Evolutionary conservation across 2,888 invertebrate genomes (phyloP).

Genomic region (Acrobasis consociella): DNA sequence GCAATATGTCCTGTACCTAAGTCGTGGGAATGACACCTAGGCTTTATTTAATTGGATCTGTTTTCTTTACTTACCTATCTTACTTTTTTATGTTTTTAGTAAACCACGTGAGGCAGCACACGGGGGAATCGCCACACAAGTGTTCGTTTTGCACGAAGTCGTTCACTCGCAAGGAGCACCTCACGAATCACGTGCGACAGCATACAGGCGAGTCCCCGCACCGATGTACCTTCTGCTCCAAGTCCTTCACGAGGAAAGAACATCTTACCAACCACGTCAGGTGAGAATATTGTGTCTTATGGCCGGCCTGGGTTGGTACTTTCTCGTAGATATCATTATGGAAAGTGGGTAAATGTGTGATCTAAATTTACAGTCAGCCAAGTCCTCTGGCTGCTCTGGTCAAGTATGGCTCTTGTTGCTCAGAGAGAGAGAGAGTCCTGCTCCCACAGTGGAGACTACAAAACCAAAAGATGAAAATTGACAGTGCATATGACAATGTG

Average conservation of each 20-base stretch:
- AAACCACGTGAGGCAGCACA: slow-evolving; percentile 88
- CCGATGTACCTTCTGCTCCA: slow-evolving; percentile 91
- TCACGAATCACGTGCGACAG: slow-evolving; percentile 93
- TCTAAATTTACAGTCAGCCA: too few relatives aligned
- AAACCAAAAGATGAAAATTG: too few relatives aligned
- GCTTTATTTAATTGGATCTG: too few relatives aligned
- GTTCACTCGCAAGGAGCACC: slow-evolving; percentile 90
- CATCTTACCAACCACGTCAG: slow-evolving; percentile 93
- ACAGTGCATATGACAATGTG: too few relatives aligned
- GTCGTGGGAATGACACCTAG: too few relatives aligned
- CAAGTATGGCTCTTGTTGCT: too few relatives aligned
- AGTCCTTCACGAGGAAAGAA: slow-evolving; percentile 87
- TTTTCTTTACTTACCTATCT: background rate
- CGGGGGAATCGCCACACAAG: slow-evolving; percentile 90
- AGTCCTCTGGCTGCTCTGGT: too few relatives aligned
- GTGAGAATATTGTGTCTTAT: slow-evolving; percentile 45
- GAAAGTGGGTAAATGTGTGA: too few relatives aligned
- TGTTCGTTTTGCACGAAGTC: slow-evolving; percentile 90
- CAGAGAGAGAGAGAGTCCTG: too few relatives aligned
- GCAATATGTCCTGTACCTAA: too few relatives aligned
- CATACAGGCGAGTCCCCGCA: slow-evolving; percentile 95
- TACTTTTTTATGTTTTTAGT: slow-evolving; percentile 56
- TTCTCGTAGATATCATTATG: slow-evolving; percentile 23
- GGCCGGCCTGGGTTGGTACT: slow-evolving; percentile 20
- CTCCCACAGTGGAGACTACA: too few relatives aligned